Evolutionary conservation across 2,113 vertebrate genomes (phyloP), one percentile per base, ranked within the genome.

Genomic region (Ictalurus punctatus): DNA sequence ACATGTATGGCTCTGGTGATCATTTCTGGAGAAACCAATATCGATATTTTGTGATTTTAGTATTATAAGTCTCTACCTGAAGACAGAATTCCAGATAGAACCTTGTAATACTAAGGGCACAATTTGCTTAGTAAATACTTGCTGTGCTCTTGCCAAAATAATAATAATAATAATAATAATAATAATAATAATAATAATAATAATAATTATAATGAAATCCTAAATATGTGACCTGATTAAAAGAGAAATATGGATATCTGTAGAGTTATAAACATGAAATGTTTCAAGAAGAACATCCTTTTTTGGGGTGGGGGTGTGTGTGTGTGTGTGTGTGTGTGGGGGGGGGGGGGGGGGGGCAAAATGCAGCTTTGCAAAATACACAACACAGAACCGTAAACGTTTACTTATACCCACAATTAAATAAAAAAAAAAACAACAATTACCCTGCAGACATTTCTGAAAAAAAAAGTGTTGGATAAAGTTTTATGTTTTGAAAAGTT

Each of bases 141-240:
- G 92, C 92, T 95, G 94, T 95, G 95, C 94, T 95, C 93, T 96
- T 96, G 95, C 95, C 96, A 96, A 97, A 97, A 86, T 23, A 83
- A 69, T 52, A 52, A 16, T 84, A 83, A 48, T 73, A 69, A 90
- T 44, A 44, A 44, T 6, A 44, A 44, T 40, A 40, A 40, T 40
- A 40, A 37, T 37, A 37, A 37, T 37, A 37, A 37, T 37, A 37
- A 37, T 37, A 37, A 37, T 37, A 37, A 40, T 40, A 40, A 40
- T 40, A 40, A 40, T 40, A 40, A 40, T n/a, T n/a, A n/a, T n/a
- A n/a, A 34, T 34, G 34, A 34, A n/a, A 83, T 76, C 12, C 85
- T 65, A 13, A 84, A 87, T 83, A 83, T 92, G 69, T 59, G 73
- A 76, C 34, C 21, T 76, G 25, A 56, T 86, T 48, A 61, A 48